These are phyloP conservation scores for Psococerastis gibbosa DNA, from an alignment of 2,888 invertebrate genomes.

Conservation along the genomic window DNA sequence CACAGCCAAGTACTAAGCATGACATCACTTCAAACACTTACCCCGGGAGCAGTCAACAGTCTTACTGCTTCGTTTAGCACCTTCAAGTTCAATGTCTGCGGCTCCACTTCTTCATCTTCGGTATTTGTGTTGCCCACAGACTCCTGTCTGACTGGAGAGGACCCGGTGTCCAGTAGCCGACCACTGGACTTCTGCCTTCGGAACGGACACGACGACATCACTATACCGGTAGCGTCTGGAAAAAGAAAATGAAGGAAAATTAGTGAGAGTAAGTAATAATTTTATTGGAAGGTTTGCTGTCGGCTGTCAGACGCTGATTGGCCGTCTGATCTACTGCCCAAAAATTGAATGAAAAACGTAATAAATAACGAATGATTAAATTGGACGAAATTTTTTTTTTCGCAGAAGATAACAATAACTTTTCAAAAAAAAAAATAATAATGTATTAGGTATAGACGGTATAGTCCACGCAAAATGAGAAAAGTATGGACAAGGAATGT, in stretches of 20 bases:
- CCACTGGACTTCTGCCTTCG: constrained; percentile 5
- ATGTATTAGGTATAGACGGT: too few relatives aligned
- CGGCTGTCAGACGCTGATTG: too few relatives aligned
- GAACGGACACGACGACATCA: constrained; percentile 6
- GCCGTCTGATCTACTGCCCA: too few relatives aligned
- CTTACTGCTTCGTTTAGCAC: constrained; percentile 65
- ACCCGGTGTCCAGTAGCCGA: background rate
- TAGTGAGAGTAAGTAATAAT: too few relatives aligned
- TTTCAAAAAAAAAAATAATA: too few relatives aligned
- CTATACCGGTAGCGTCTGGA: background rate
- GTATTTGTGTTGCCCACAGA: background rate
- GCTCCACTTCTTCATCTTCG: constrained; percentile 36
- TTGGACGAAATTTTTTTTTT: too few relatives aligned
- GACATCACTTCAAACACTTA: constrained; percentile 38
- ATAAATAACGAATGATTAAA: too few relatives aligned
- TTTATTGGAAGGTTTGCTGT: too few relatives aligned
- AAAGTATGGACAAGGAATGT: too few relatives aligned
- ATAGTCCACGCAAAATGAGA: too few relatives aligned
- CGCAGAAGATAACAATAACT: too few relatives aligned
- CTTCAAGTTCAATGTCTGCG: constrained; percentile 50
- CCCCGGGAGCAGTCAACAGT: constrained; percentile 63
- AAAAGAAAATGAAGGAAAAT: background rate
- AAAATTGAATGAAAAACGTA: too few relatives aligned
- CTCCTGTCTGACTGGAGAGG: background rate
- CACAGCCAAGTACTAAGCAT: constrained; percentile 2